These are phyloP conservation scores for Lethenteron camtschaticum DNA, from an alignment of 2,113 vertebrate species.

Conservation along the genomic window DNA sequence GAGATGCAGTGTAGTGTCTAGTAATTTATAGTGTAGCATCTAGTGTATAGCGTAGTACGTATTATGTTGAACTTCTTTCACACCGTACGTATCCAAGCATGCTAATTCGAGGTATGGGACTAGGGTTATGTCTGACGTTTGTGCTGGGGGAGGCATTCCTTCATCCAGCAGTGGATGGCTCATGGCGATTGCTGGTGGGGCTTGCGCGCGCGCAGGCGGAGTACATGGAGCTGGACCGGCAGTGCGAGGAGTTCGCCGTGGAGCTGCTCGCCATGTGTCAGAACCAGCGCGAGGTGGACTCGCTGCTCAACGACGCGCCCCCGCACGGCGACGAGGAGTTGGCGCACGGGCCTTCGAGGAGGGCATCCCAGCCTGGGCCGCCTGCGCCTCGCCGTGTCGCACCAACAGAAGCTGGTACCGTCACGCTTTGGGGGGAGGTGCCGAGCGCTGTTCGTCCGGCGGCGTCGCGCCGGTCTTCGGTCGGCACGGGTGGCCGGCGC, in stretches of 20 bases:
- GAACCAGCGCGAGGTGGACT: conserved; percentile 63
- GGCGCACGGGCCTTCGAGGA: conserved; percentile 46
- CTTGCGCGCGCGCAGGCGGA: conserved; percentile 29
- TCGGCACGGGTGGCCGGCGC: no score
- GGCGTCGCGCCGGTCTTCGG: no score
- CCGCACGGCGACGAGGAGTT: conserved; percentile 20
- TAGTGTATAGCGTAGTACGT: no score
- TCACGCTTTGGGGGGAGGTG: not conserved
- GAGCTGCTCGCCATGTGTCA: conserved; percentile 66
- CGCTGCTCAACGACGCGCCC: conserved; percentile 39
- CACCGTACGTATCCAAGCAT: not conserved
- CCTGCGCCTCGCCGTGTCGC: conserved; percentile 50
- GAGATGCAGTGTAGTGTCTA: no score
- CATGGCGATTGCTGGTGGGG: no score
- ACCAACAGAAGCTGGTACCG: conserved; percentile 50
- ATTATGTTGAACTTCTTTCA: no score
- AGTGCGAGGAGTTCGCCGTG: conserved; percentile 56
- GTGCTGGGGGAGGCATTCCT: not conserved
- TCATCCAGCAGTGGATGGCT: not conserved
- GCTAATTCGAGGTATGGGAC: not conserved
- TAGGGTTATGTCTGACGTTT: not conserved
- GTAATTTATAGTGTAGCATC: no score
- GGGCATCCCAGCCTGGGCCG: conserved; percentile 50
- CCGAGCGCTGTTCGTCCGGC: not conserved
- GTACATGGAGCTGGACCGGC: conserved; percentile 41